A percentile compares a stretch with the other conserved stretches of the same genome.
These are phyloP conservation scores for Pandemis heparana DNA, from an alignment of 2,888 invertebrate species.

Conservation along the genomic window DNA sequence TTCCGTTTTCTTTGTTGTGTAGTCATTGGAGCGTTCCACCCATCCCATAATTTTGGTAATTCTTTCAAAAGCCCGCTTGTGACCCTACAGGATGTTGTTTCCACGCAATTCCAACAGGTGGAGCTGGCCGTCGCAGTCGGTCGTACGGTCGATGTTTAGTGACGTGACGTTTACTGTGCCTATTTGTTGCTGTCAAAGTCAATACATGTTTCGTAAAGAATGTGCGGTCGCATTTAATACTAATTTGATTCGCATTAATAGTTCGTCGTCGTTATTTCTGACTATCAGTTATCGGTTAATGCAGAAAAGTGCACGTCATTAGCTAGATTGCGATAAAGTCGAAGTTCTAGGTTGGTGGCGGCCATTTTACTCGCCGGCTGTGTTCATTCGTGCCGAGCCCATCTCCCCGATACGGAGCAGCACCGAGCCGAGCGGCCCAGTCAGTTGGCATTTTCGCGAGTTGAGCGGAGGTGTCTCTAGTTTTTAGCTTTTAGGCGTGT, in stretches of 20 bases:
- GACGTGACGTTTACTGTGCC: conserved; percentile 74
- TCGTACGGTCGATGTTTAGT: conserved; percentile 55
- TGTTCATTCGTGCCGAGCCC: conserved; percentile 83
- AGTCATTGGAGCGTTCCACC: conserved; percentile 75
- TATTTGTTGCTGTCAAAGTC: conserved; percentile 65
- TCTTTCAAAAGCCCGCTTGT: conserved; percentile 64
- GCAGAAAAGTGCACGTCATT: conserved; percentile 57
- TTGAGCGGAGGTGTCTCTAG: conserved; percentile 82
- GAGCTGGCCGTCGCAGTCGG: conserved; percentile 67
- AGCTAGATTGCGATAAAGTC: conserved; percentile 69
- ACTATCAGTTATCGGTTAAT: conserved; percentile 53
- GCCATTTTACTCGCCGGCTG: conserved; percentile 85
- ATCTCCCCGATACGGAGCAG: conserved; percentile 79
- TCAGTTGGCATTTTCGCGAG: conserved; percentile 86
- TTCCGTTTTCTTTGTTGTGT: conserved; percentile 73
- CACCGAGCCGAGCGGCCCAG: conserved; percentile 77
- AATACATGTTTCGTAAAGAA: conserved; percentile 37
- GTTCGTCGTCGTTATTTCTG: conserved; percentile 50
- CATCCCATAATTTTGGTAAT: conserved; percentile 71
- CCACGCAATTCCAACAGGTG: conserved; percentile 71
- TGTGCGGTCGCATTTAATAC: conserved; percentile 51
- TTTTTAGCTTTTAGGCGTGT: conserved; percentile 75
- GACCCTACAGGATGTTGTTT: conserved; percentile 72
- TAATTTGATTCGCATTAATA: conserved; percentile 57
- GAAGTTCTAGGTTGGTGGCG: conserved; percentile 75